phyloP scores from a whole-genome alignment of 2,797 vertebrate genomes.

The Distichodus sexfasciatus region DNA sequence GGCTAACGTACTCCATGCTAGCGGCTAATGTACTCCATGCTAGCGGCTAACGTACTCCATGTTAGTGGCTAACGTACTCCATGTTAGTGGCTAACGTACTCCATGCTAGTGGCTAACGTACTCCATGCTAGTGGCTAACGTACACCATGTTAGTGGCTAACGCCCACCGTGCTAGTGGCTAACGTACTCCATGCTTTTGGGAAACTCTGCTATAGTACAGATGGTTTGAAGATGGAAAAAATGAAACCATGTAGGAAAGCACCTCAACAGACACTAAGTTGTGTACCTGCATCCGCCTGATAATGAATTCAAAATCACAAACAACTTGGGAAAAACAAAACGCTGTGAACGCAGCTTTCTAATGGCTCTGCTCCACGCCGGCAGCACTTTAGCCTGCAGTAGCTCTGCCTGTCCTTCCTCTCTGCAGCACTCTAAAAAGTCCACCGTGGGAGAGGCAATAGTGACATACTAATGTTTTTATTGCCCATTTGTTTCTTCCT shows the following conservation, averaged over 20 bases:
- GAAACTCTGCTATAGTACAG: too few relatives aligned
- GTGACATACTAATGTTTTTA: conserved; percentile 33
- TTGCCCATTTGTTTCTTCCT: conserved; percentile 18
- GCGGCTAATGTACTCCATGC: too few relatives aligned
- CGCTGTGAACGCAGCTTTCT: background rate
- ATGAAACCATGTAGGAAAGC: background rate
- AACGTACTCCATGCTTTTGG: too few relatives aligned
- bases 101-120: too few relatives aligned
- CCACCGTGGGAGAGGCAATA: conserved; percentile 10
- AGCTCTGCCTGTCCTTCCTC: background rate
- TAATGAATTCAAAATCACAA: background rate
- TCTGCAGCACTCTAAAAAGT: background rate
- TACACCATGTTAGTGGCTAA: too few relatives aligned
- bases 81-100: too few relatives aligned
- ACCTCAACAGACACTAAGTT: background rate
- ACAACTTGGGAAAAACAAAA: background rate
- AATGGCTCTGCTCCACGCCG: conserved; percentile 6
- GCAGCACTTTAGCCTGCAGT: conserved; percentile 12
- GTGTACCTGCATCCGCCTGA: background rate
- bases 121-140: too few relatives aligned
- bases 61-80: too few relatives aligned
- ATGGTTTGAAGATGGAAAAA: too few relatives aligned
- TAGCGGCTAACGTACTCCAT: too few relatives aligned
- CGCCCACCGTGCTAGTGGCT: too few relatives aligned
- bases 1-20: too few relatives aligned